Evolutionary conservation across 2,888 invertebrate species (phyloP).

Genomic region (Drosophila subsilvestris): DNA sequence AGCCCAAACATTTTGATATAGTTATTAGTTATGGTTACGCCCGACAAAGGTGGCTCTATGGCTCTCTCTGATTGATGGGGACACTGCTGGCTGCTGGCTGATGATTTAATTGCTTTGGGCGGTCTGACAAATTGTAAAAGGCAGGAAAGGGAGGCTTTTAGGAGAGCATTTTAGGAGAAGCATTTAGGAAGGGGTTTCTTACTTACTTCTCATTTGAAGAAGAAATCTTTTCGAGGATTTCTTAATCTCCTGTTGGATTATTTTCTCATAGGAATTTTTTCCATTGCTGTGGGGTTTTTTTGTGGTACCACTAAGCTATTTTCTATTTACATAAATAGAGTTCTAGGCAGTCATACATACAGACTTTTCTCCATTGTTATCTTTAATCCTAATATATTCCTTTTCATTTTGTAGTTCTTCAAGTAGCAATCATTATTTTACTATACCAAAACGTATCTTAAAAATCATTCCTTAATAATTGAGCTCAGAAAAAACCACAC

Average conservation of each 20-base stretch:
- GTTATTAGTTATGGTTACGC: conserved; percentile 61
- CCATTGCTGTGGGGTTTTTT: too few relatives aligned
- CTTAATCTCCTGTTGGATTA: too few relatives aligned
- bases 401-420: not conserved
- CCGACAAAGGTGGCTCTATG: not conserved
- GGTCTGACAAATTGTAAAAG: not conserved
- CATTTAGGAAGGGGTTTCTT: too few relatives aligned
- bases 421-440: not conserved
- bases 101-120: not conserved
- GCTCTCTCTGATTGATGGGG: conserved; percentile 16
- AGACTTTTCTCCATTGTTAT: too few relatives aligned
- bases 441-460: not conserved
- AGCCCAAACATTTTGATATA: conserved; percentile 55
- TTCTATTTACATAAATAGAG: too few relatives aligned
- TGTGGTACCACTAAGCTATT: too few relatives aligned
- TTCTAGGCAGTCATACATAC: too few relatives aligned
- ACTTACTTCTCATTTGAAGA: not conserved
- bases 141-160: too few relatives aligned
- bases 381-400: not conserved
- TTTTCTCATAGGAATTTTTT: too few relatives aligned
- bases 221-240: not conserved
- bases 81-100: not conserved
- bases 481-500: too few relatives aligned
- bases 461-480: not conserved
- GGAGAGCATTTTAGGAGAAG: too few relatives aligned